Conservation (phyloP, 2,888 invertebrate genomes). For the Leptopilina syphax region DNA sequence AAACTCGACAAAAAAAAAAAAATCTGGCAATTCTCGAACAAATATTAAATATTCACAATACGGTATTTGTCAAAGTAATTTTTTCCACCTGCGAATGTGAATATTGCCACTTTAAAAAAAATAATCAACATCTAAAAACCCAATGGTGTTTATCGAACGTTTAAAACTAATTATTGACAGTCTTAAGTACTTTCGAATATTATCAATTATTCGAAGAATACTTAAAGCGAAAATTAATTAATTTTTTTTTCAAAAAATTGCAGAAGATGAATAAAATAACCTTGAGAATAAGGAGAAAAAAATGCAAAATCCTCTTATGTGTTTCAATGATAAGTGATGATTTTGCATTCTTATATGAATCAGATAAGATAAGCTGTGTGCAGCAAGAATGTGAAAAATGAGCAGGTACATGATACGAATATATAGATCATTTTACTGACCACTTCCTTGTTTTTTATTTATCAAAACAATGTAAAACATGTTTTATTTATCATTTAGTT, state of each 20-base stretch:
- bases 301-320: background rate
- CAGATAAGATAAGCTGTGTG: constrained; percentile 1
- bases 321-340: constrained; percentile 2
- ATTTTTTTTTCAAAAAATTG: background rate
- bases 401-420: background rate
- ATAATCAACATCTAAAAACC: no score
- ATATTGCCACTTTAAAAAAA: no score
- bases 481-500: background rate
- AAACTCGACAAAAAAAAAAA: no score
- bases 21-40: background rate
- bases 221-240: background rate
- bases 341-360: constrained; percentile 5
- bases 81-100: no score
- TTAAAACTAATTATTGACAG: no score
- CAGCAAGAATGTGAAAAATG: background rate
- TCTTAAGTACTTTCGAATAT: background rate
- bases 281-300: background rate
- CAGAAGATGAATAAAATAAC: background rate
- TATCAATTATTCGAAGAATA: background rate
- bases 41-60: background rate
- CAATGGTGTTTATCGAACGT: no score
- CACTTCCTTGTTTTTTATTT: constrained; percentile 11
- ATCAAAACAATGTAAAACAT: constrained; percentile 7
- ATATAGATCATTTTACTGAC: background rate
- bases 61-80: no score